Conservation (phyloP, 2,888 invertebrate species). For the Pimpla rufipes region DNA sequence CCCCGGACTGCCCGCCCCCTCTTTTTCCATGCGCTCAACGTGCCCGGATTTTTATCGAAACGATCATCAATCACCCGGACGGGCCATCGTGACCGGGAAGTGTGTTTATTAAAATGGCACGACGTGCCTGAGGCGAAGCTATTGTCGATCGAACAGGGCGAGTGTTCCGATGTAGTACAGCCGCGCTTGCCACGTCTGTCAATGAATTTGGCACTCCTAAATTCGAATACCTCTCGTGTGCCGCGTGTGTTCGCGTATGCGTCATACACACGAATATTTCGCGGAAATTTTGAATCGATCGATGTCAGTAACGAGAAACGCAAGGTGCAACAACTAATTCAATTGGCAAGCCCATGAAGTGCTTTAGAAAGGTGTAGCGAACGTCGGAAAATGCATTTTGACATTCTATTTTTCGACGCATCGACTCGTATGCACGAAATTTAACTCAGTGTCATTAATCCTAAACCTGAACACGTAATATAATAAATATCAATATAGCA, state of each 20-base stretch:
- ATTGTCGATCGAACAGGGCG: conserved; percentile 28
- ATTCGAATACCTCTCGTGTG: background rate
- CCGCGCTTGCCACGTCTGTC: background rate
- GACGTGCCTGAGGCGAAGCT: conserved; percentile 43
- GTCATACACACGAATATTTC: background rate
- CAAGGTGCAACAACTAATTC: conserved; percentile 56
- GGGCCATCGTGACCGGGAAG: conserved; percentile 64
- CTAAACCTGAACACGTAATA: background rate
- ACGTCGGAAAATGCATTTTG: conserved; percentile 37
- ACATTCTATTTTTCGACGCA: conserved; percentile 36
- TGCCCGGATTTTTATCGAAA: conserved; percentile 61
- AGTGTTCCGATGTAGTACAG: conserved; percentile 7
- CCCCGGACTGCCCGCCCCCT: conserved; percentile 19
- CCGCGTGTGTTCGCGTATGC: background rate
- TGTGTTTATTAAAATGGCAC: conserved; percentile 74
- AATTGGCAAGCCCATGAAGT: conserved; percentile 52
- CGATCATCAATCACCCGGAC: conserved; percentile 70
- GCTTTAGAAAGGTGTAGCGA: conserved; percentile 51
- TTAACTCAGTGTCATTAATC: background rate
- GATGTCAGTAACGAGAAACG: conserved; percentile 44
- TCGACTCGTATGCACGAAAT: conserved; percentile 30
- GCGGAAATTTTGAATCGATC: conserved; percentile 23
- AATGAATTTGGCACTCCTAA: conserved; percentile 27
- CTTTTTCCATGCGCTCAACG: conserved; percentile 50
- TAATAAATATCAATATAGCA: too few relatives aligned